A percentile compares a stretch with the other conserved stretches of the same genome.
Evolutionary conservation across 2,797 vertebrate genomes (phyloP).

Genomic region (Yasuhikotakia modesta): DNA sequence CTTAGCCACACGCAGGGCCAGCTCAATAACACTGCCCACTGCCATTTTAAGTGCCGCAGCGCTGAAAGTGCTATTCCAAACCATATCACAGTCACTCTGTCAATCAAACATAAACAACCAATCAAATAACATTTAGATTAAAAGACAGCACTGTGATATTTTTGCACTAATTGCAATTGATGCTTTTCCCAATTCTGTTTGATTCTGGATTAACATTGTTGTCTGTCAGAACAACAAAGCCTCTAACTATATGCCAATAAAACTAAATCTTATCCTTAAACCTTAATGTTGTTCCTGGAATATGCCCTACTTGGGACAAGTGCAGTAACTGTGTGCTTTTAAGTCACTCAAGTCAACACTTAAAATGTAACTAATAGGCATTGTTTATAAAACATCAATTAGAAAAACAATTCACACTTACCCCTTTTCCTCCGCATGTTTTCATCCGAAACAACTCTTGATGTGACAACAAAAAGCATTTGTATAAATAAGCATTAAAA

Average conservation of each 20-base stretch:
- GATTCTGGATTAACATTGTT: no score
- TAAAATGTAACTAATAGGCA: neutral
- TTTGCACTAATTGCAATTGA: no score
- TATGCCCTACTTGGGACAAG: no score
- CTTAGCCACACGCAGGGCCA: slow-evolving; percentile 87
- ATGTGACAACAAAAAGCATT: slow-evolving; percentile 61
- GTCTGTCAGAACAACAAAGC: no score
- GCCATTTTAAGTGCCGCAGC: slow-evolving; percentile 84
- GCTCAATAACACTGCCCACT: slow-evolving; percentile 85
- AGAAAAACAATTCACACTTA: slow-evolving; percentile 71
- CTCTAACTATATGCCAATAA: no score
- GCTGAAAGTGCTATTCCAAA: slow-evolving; percentile 89
- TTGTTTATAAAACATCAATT: neutral
- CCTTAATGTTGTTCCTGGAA: no score
- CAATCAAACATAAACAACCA: neutral
- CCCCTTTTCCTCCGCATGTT: slow-evolving; percentile 90
- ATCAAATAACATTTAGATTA: neutral
- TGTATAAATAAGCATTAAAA: slow-evolving; percentile 15
- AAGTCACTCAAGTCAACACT: no score
- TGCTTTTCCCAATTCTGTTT: no score
- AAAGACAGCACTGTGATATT: no score
- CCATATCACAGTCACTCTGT: slow-evolving; percentile 86
- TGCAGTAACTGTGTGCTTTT: no score
- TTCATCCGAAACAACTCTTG: slow-evolving; percentile 84
- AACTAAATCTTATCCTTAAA: no score